Percentiles rank a stretch among this genome's conserved stretches.
Conservation (phyloP, 2,797 vertebrate species). For the Pangasius djambal region DNA sequence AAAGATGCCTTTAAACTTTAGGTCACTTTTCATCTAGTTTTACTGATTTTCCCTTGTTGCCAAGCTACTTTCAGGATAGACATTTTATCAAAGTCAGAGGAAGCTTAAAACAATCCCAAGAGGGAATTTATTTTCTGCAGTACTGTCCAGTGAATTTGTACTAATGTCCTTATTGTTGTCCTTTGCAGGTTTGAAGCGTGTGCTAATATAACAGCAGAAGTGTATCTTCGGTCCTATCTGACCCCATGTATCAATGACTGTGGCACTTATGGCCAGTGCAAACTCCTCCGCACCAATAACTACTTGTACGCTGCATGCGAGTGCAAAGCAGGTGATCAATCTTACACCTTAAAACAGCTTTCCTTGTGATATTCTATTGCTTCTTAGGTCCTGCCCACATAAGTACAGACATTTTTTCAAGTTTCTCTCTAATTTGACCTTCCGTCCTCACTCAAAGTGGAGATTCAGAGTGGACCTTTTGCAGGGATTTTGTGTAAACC, state of each 20-base stretch:
- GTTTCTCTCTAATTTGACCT: slow-evolving; percentile 1
- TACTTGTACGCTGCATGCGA: slow-evolving; percentile 97
- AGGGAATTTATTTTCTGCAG: neutral
- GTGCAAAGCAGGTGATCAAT: slow-evolving; percentile 93
- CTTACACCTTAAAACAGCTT: neutral
- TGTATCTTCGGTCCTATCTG: slow-evolving; percentile 92
- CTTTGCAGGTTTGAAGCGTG: slow-evolving; percentile 84
- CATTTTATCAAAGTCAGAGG: slow-evolving; percentile 24
- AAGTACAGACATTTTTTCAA: neutral
- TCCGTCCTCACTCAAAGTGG: neutral
- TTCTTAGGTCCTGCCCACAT: neutral
- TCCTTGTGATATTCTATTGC: neutral
- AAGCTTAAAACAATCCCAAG: slow-evolving; percentile 19
- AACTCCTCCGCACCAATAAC: slow-evolving; percentile 96
- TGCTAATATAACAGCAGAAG: slow-evolving; percentile 86
- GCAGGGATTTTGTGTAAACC: neutral
- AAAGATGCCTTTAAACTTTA: slow-evolving; percentile 1
- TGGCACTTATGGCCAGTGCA: slow-evolving; percentile 96
- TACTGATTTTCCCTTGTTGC: slow-evolving; percentile 6
- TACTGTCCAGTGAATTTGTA: slow-evolving; percentile 3
- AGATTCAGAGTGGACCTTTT: neutral
- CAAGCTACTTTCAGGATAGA: slow-evolving; percentile 5
- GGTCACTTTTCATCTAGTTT: slow-evolving; percentile 33
- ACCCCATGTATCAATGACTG: slow-evolving; percentile 98
- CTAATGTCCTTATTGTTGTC: slow-evolving; percentile 9